Evolutionary conservation across 2,113 vertebrate species (phyloP).

Genomic region (Eublepharis macularius): DNA sequence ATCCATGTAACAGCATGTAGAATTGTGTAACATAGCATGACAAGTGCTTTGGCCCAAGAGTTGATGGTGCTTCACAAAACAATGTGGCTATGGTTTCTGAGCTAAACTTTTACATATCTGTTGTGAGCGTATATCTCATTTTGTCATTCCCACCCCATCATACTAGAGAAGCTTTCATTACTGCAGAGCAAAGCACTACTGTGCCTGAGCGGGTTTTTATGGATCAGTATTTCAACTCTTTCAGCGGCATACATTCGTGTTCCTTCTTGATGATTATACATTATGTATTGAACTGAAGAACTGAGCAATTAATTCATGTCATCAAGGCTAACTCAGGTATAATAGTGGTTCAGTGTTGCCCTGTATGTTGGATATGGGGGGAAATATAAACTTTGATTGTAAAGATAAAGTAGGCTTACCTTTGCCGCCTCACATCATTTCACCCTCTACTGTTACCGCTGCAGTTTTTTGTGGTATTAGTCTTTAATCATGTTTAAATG

Average conservation of each 20-base stretch:
- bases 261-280: not conserved
- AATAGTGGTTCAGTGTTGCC: not conserved
- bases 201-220: not conserved
- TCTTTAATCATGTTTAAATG: not conserved
- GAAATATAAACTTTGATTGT: not conserved
- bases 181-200: not conserved
- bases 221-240: not conserved
- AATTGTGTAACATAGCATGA: too few relatives aligned
- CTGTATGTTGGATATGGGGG: constrained; percentile 9
- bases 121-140: not conserved
- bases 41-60: too few relatives aligned
- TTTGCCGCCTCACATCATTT: not conserved
- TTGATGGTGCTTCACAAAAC: not conserved
- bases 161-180: not conserved
- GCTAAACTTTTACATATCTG: not conserved
- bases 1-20: too few relatives aligned
- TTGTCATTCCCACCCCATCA: not conserved
- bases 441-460: not conserved
- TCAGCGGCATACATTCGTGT: not conserved
- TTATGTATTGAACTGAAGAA: constrained; percentile 10
- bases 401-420: not conserved
- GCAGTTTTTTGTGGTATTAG: not conserved
- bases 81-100: not conserved
- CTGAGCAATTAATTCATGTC: not conserved
- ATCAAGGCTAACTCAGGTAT: not conserved